A percentile compares a stretch with the other conserved stretches of the same genome.
These are phyloP conservation scores for Hyalella azteca DNA, from an alignment of 2,888 invertebrate species.

Conservation along the genomic window DNA sequence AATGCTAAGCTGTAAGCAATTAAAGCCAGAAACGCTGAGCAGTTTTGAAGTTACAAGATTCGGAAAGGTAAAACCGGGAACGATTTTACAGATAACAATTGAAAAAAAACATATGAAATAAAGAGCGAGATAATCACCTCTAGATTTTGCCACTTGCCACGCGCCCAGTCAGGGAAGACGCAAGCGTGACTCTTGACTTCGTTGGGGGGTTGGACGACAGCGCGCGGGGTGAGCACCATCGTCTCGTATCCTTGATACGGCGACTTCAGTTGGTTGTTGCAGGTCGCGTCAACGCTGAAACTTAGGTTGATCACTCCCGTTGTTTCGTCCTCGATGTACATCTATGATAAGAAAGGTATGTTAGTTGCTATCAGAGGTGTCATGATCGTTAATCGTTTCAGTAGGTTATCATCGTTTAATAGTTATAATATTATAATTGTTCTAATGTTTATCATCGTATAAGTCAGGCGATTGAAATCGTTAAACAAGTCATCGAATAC, in stretches of 20 bases:
- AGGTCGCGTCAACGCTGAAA: conserved; percentile 72
- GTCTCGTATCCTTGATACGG: conserved; percentile 70
- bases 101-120: not conserved
- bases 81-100: not conserved
- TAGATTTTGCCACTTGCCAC: conserved; percentile 71
- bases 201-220: conserved; percentile 63
- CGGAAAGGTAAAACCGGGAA: no score
- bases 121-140: conserved; percentile 62
- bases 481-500: no score
- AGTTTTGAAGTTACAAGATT: no score
- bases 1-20: no score
- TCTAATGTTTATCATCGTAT: no score
- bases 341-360: conserved; percentile 62
- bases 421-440: no score
- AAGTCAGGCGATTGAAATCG: no score
- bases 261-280: conserved; percentile 67
- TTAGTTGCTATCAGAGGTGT: no score
- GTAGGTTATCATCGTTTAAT: no score
- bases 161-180: conserved; percentile 71
- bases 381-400: no score
- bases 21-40: no score
- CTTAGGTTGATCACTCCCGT: conserved; percentile 69
- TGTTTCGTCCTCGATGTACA: conserved; percentile 66
- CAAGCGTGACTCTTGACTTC: conserved; percentile 59
- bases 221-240: conserved; percentile 64